Evolutionary conservation across 2,113 vertebrate genomes (phyloP).

Genomic region (Indri indri): DNA sequence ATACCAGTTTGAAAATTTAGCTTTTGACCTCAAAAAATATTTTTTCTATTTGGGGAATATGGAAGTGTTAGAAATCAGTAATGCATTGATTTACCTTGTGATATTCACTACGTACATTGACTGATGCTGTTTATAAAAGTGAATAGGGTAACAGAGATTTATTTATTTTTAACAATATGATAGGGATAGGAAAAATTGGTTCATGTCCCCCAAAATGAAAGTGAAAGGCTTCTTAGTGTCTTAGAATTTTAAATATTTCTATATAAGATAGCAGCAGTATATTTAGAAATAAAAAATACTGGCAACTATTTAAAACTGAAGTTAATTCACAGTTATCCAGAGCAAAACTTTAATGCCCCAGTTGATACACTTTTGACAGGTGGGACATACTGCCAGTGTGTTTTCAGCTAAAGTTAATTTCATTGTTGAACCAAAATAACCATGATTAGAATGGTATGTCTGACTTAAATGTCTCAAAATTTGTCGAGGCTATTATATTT

Average conservation of each 20-base stretch:
- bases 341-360: neutral
- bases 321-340: neutral
- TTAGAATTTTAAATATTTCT: neutral
- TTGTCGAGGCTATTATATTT: neutral
- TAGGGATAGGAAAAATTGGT: neutral
- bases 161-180: neutral
- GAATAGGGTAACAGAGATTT: neutral
- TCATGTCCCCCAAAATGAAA: neutral
- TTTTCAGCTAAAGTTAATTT: slow-evolving; percentile 13
- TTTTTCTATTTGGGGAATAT: neutral
- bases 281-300: neutral
- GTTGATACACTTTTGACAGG: neutral
- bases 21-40: neutral
- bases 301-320: neutral
- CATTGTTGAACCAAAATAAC: neutral
- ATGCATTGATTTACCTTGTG: neutral
- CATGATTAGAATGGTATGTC: neutral
- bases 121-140: neutral
- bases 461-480: neutral
- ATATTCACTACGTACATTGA: neutral
- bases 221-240: neutral
- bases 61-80: neutral
- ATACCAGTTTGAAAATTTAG: slow-evolving; percentile 33
- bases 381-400: neutral
- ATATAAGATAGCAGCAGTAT: neutral